Evolutionary conservation across 2,888 invertebrate genomes (phyloP), one percentile per base, ranked within the genome.

Genomic region (Clunio marinus): DNA sequence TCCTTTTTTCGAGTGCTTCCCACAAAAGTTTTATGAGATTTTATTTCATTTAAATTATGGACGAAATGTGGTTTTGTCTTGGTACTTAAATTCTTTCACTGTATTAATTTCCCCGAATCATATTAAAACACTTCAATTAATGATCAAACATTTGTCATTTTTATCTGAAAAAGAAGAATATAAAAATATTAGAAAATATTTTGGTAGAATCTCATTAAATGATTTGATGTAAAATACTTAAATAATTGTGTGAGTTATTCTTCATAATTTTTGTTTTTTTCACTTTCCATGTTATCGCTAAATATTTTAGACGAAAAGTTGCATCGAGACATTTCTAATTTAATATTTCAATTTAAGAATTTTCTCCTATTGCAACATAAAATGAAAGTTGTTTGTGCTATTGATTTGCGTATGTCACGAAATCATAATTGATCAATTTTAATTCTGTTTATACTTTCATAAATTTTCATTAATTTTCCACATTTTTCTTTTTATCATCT

Each of bases 341-440:
- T n/a, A n/a, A n/a, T n/a, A n/a, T n/a, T n/a, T n/a, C n/a, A n/a
- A n/a, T n/a, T n/a, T n/a, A n/a, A n/a, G n/a, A n/a, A n/a, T n/a
- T n/a, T n/a, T n/a, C n/a, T n/a, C n/a, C n/a, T n/a, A n/a, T n/a
- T n/a, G n/a, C n/a, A n/a, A n/a, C n/a, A n/a, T n/a, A n/a, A n/a
- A n/a, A n/a, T n/a, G n/a, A n/a, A n/a, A n/a, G n/a, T n/a, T n/a
- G n/a, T n/a, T 51, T 51, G 51, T 51, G 51, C 51, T 51, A 51
- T 51, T 51, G 51, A 20, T 41, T 51, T 17, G 51, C n/a, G 22
- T 51, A 22, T 51, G 7, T 10, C 3, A 2, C 4, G 22, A 51
- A 51, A 51, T 51, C 5, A 51, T 51, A 51, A 51, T 51, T 51
- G 51, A 51, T 22, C 17, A 17, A 51, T 20, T 51, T 20, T 20